These are phyloP conservation scores for Trichonephila inaurata DNA, from an alignment of 1,140 invertebrate genomes.

Conservation along the genomic window DNA sequence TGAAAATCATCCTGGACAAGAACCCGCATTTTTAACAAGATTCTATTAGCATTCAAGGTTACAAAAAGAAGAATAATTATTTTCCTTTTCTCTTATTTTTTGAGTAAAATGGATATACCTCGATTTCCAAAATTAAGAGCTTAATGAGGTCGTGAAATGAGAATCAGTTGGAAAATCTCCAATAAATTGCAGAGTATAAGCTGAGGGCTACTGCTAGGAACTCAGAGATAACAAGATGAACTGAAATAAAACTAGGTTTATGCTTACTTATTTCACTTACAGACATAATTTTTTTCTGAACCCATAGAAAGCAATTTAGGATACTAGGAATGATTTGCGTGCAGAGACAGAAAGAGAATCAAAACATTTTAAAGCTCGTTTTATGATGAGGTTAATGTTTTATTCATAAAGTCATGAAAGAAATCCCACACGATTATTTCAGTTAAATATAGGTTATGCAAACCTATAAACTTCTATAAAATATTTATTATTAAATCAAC, in stretches of 20 bases:
- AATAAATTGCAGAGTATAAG: constrained; percentile 35
- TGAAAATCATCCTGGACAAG: background rate
- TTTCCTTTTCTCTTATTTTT: constrained; percentile 36
- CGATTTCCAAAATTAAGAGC: constrained; percentile 36
- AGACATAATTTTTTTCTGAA: constrained; percentile 1
- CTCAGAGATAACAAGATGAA: constrained; percentile 25
- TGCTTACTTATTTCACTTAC: constrained; percentile 28
- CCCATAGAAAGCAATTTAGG: background rate
- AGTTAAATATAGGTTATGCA: background rate
- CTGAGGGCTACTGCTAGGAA: background rate
- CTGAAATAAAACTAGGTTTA: constrained; percentile 33
- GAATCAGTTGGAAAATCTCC: constrained; percentile 45
- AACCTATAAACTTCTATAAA: background rate
- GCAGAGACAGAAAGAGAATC: constrained; percentile 1
- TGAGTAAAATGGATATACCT: background rate
- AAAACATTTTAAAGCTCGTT: constrained; percentile 37
- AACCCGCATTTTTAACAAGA: background rate
- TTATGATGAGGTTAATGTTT: constrained; percentile 26
- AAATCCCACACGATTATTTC: background rate
- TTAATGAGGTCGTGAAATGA: constrained; percentile 56
- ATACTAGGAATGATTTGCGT: constrained; percentile 13
- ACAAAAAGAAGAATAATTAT: background rate
- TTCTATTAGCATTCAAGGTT: constrained; percentile 43
- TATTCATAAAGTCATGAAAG: background rate
- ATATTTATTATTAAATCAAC: background rate